Base-by-base conservation (phyloP, 2,113 vertebrate genomes). In the Spizaetus ornatus region DNA sequence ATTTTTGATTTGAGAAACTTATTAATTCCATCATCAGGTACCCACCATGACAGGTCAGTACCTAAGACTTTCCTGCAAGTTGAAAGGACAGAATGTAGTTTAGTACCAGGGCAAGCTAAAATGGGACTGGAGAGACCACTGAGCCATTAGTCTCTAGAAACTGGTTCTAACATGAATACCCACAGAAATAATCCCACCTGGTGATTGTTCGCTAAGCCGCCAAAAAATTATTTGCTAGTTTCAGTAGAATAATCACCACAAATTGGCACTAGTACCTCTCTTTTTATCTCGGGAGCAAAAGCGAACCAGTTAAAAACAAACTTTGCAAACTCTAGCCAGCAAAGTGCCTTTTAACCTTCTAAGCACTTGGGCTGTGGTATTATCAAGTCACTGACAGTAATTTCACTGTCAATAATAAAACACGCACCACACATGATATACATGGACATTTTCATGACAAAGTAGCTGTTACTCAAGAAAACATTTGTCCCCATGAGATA, bases 361-460 rank as follows among this genome's bases (percentile, higher is more conserved):
- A 70, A 59, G 26, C 10, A 31, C 18, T 61, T 34, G 22, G 38
- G 38, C 38, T 48, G 22, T 22, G 14, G 16, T 65, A 19, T 56
- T 45, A 59, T 36, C 58, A 66, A 83, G 32, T 81, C 42, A 19
- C 42, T 53, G 74, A 43, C 29, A 45, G 71, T 36, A 45, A 82
- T 69, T 70, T 73, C 56, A 59, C 43, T 36, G 23, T 50, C 66
- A 56, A 13, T 40, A 85, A 74, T 47, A 47, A 77, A 90, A 78
- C 7, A 50, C 1, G 0, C 32, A 40, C 53, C 18, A 53, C 27
- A 34, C 2, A 0, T 31, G 19, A 53, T 23, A 55, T 6, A 65
- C 22, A 29, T 1, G 18, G 61, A 52, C 27, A 47, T 61, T 74
- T 86, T 66, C 40, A 79, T 9, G 12, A 65, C 23, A 67, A 69